phyloP scores from a whole-genome alignment of 1,140 invertebrate species.

The Spodoptera frugiperda region DNA sequence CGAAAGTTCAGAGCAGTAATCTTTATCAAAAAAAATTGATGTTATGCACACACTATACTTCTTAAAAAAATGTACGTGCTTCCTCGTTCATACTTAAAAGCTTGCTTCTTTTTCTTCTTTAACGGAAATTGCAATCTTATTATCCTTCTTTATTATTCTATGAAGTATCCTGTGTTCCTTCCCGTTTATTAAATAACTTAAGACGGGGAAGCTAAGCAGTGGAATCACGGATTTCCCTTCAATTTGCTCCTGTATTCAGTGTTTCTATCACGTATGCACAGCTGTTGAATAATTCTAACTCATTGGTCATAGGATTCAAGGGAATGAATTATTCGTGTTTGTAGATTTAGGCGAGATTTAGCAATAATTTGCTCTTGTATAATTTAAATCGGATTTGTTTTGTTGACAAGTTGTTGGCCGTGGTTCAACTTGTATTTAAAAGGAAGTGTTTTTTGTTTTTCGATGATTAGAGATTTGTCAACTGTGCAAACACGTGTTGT shows the following conservation, averaged over 20 bases:
- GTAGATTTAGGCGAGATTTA: not conserved
- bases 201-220: not conserved
- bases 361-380: not conserved
- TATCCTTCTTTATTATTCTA: not conserved
- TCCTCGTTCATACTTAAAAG: not conserved
- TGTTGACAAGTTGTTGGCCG: too few species aligned
- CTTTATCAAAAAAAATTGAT: too few species aligned
- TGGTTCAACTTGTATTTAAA: too few species aligned
- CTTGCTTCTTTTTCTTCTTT: not conserved
- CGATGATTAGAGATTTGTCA: too few species aligned
- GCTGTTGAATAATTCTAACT: constrained; percentile 1
- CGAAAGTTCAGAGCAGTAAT: too few species aligned
- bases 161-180: not conserved
- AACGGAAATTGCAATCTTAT: constrained; percentile 8
- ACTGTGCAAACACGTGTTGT: too few species aligned
- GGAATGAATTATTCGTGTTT: not conserved
- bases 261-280: not conserved
- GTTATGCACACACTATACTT: too few species aligned
- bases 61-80: too few species aligned
- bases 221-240: too few species aligned
- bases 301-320: not conserved
- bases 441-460: too few species aligned
- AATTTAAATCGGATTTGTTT: not conserved
- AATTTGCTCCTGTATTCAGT: constrained; percentile 2
- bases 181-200: not conserved